Percentiles rank a stretch among this genome's conserved stretches.
Conservation (phyloP, 1,140 invertebrate genomes). For the Zelostemma sp. region DNA sequence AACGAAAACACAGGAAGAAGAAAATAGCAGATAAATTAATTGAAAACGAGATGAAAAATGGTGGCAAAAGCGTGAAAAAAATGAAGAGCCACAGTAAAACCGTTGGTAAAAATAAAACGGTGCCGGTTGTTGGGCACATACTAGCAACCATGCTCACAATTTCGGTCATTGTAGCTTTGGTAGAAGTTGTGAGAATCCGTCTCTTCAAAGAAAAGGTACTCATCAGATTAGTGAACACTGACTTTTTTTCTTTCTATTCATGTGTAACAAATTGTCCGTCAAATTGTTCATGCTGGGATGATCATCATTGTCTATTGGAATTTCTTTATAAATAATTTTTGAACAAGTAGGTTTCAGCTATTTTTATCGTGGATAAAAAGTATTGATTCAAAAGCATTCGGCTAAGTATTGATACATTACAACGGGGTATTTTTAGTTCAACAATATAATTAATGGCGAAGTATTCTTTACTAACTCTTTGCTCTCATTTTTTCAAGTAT, state of each 20-base stretch:
- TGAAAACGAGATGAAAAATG: neutral
- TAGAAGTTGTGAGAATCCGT: constrained; percentile 58
- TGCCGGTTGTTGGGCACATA: constrained; percentile 57
- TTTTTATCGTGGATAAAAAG: too few species aligned
- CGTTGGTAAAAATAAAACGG: constrained; percentile 45
- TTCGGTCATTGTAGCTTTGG: constrained; percentile 56
- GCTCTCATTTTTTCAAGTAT: too few species aligned
- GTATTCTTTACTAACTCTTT: too few species aligned
- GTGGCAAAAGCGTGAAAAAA: neutral
- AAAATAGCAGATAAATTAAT: neutral
- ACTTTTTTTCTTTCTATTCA: neutral
- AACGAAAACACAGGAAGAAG: constrained; percentile 12
- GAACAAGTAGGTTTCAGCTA: neutral
- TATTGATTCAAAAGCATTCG: too few species aligned
- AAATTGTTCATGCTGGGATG: too few species aligned
- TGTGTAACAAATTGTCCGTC: neutral
- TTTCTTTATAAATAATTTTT: neutral
- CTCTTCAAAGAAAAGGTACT: constrained; percentile 57
- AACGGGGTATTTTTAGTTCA: too few species aligned
- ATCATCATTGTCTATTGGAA: too few species aligned
- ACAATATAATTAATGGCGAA: too few species aligned
- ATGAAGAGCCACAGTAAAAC: constrained; percentile 9
- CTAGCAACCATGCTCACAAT: constrained; percentile 57
- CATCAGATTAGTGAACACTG: neutral
- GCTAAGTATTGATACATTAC: too few species aligned